These are phyloP conservation scores for Virgularia gustaviana DNA, from an alignment of 92 coral and sea anemone genomes.

Conservation along the genomic window DNA sequence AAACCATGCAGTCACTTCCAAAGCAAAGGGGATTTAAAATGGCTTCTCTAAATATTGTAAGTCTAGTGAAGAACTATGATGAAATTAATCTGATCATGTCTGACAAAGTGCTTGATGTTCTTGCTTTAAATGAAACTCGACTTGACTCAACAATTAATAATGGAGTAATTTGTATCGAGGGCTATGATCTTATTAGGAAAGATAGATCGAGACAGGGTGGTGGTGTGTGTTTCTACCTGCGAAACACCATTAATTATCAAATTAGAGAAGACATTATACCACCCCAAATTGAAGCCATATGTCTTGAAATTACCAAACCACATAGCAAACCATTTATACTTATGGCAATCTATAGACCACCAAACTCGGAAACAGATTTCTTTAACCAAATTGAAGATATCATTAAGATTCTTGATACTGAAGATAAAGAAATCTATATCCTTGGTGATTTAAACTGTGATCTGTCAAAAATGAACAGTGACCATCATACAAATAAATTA, in stretches of 20 bases:
- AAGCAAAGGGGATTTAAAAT: slow-evolving; percentile 49
- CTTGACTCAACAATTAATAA: slow-evolving; percentile 45
- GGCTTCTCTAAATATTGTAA: slow-evolving; percentile 28
- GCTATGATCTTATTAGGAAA: slow-evolving; percentile 45
- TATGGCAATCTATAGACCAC: not conserved
- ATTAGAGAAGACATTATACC: slow-evolving; percentile 21
- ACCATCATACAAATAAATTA: slow-evolving; percentile 12
- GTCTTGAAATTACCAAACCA: slow-evolving; percentile 10
- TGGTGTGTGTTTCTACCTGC: slow-evolving; percentile 45
- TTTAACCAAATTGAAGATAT: not conserved
- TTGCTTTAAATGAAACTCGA: slow-evolving; percentile 50
- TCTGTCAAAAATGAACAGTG: not conserved
- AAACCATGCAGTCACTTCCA: not conserved
- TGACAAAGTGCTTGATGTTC: slow-evolving; percentile 30
- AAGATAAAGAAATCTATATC: slow-evolving; percentile 27
- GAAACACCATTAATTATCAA: slow-evolving; percentile 39
- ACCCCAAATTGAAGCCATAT: not conserved
- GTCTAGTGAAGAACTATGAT: not conserved
- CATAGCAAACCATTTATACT: not conserved
- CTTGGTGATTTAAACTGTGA: slow-evolving; percentile 39
- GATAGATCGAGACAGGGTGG: slow-evolving; percentile 46
- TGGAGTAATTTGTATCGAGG: slow-evolving; percentile 32
- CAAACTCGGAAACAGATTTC: slow-evolving; percentile 31
- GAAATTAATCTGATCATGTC: slow-evolving; percentile 2
- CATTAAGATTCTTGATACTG: not conserved